Evolutionary conservation across 1,140 invertebrate genomes (phyloP), one percentile per base, ranked within the genome.

Genomic region (Bombus sibiricus): DNA sequence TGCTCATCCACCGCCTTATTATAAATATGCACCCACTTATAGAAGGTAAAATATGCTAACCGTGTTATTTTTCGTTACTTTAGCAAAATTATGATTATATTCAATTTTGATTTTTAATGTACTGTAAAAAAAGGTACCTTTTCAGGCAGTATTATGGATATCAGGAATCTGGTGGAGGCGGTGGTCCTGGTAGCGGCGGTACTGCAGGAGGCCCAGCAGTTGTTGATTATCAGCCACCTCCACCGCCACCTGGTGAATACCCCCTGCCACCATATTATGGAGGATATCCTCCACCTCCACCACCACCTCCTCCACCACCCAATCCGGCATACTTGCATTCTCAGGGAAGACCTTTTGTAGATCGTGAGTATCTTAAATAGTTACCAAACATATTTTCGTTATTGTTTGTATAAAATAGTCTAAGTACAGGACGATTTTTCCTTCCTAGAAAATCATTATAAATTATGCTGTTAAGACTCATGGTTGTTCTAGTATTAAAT

Each of bases 261-360:
- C 93, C 94, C 32, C 81, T 93, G 76, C 94, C 93, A 28, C 94
- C 92, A 10, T 93, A 95, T 89, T 95, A 95, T 92, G 96, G 94
- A 91, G 96, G 95, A 92, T 96, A 96, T 88, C 96, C 96, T 92
- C 96, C 97, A 18, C 97, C 97, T 88, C 97, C 97, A 90, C 96
- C 97, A 74, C 97, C 97, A 88, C 96, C 97, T 83, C 96, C 97
- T 37, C 96, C 97, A 39, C 93, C 95, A 74, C 96, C 97, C 87
- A 95, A 96, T 92, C 94, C 96, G 93, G 96, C 96, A 59, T 95
- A 95, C 90, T 87, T 95, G 80, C 95, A 95, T 90, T 90, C 93
- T 81, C 94, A 94, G 90, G 93, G 93, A 92, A 93, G 94, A 94
- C 92, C 94, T 85, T 94, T 95, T 68, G 93, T 95, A 91, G 94